Base-by-base conservation (phyloP, 2,113 vertebrate genomes). In the Hemicordylus capensis region DNA sequence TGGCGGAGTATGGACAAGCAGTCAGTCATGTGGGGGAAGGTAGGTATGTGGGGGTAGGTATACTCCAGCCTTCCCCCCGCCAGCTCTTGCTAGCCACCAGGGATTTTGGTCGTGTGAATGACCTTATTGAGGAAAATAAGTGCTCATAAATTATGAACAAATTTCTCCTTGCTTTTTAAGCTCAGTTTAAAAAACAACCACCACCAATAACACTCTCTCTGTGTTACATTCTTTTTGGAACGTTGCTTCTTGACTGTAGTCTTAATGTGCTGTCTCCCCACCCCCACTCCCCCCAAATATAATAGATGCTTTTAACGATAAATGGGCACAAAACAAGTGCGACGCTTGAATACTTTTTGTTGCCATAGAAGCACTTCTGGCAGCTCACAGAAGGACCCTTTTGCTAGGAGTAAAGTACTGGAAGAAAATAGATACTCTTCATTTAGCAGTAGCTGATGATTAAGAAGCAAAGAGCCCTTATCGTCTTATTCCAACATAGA, bases 311-410 rank as follows among this genome's bases (percentile, higher is more conserved):
- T 97, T 96, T 95, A 94, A 92, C 94, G 93, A 93, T 96, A 96
- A 95, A 97, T 97, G 96, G 95, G 93, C 94, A 93, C 95, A 93
- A 96, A 96, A 94, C 92, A 95, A 95, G 94, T 93, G 92, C 89
- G 88, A 93, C 93, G 92, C 94, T 82, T 92, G 92, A 96, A 95
- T 95, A 96, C 96, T 97, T 97, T 97, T 95, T 97, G 97, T 97
- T 97, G 94, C 97, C 96, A 97, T 97, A 96, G 96, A 94, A 96
- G 97, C 96, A 93, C 92, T 96, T 96, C 96, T 96, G 95, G 95
- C 95, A 94, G 95, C 93, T 95, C 95, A 94, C 93, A 93, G 91
- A 95, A 94, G 95, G 72, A 95, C 90, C 94, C 95, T 95, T 95
- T 96, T 96, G 95, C 96, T 95, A 96, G 93, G 95, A 96, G 96